Evolutionary conservation across 2,888 invertebrate species (phyloP).

Genomic region (Spialia ferax): DNA sequence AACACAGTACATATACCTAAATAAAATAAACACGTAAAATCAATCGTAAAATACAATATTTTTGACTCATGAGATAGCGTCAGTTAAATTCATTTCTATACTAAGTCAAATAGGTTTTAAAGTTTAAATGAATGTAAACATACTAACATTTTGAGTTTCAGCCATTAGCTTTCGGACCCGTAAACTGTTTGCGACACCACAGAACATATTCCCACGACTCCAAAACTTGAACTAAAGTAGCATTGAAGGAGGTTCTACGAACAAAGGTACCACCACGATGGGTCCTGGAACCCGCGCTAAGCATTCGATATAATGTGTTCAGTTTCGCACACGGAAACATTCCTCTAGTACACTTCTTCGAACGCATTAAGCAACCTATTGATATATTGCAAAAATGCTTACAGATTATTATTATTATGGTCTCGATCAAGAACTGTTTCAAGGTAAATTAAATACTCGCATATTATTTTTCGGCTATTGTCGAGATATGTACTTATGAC

Average conservation of each 20-base stretch:
- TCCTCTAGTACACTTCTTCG: constrained; percentile 65
- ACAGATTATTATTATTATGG: constrained; percentile 13
- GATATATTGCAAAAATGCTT: constrained; percentile 47
- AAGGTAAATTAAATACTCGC: too few species aligned
- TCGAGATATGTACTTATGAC: too few species aligned
- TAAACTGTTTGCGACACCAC: constrained; percentile 14
- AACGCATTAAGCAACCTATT: constrained; percentile 67
- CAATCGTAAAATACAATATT: background rate
- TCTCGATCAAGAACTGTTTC: constrained; percentile 13
- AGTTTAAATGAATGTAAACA: background rate
- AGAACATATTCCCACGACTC: constrained; percentile 49
- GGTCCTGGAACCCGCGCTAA: constrained; percentile 76
- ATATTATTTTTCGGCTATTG: constrained; percentile 1
- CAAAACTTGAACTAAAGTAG: constrained; percentile 56
- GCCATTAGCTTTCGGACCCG: constrained; percentile 17
- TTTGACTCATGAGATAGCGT: too few species aligned
- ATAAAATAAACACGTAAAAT: too few species aligned
- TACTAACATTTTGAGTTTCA: constrained; percentile 32
- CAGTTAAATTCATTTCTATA: too few species aligned
- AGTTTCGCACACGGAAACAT: constrained; percentile 61
- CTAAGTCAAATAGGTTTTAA: background rate
- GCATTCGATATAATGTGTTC: constrained; percentile 74
- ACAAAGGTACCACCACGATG: constrained; percentile 56
- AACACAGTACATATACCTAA: too few species aligned
- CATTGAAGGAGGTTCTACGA: constrained; percentile 55